Conservation (phyloP, 2,888 invertebrate species). For the Hecatera dysodea region DNA sequence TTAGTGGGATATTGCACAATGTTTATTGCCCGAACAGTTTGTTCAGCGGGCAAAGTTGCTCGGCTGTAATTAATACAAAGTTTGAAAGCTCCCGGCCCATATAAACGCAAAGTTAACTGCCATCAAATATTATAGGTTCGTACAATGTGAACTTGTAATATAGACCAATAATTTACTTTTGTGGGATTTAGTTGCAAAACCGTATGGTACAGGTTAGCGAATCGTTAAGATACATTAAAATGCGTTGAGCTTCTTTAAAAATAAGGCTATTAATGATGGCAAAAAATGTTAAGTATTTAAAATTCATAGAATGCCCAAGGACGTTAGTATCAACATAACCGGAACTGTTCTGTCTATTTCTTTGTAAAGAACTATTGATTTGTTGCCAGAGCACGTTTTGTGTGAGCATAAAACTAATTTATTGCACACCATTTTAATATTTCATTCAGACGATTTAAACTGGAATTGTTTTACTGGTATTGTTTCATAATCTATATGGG, state of each 20-base stretch:
- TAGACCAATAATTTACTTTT: conserved; percentile 36
- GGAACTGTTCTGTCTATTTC: conserved; percentile 62
- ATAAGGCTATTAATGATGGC: conserved; percentile 31
- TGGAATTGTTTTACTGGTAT: conserved; percentile 45
- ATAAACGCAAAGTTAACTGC: conserved; percentile 71
- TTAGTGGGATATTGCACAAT: conserved; percentile 80
- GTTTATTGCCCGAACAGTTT: conserved; percentile 75
- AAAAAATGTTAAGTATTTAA: conserved; percentile 38
- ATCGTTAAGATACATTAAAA: conserved; percentile 3
- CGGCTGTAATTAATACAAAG: conserved; percentile 67
- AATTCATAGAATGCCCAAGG: conserved; percentile 67
- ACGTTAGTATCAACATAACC: conserved; percentile 68
- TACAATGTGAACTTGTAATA: conserved; percentile 62
- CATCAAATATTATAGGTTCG: conserved; percentile 62
- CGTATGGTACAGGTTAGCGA: conserved; percentile 1
- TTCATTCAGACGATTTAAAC: conserved; percentile 58
- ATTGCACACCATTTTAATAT: conserved; percentile 60
- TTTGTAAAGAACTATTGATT: conserved; percentile 54
- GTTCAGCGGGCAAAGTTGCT: conserved; percentile 62
- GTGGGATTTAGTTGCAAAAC: conserved; percentile 31
- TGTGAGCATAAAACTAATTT: conserved; percentile 58
- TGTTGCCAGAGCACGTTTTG: conserved; percentile 59
- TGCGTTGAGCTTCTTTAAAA: conserved; percentile 20
- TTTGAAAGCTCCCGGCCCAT: conserved; percentile 71
- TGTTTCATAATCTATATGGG: conserved; percentile 18